Percentiles rank a stretch among this genome's conserved stretches.
Evolutionary conservation across 2,797 vertebrate species (phyloP).

Genomic region (Eurystomus glaucurus): DNA sequence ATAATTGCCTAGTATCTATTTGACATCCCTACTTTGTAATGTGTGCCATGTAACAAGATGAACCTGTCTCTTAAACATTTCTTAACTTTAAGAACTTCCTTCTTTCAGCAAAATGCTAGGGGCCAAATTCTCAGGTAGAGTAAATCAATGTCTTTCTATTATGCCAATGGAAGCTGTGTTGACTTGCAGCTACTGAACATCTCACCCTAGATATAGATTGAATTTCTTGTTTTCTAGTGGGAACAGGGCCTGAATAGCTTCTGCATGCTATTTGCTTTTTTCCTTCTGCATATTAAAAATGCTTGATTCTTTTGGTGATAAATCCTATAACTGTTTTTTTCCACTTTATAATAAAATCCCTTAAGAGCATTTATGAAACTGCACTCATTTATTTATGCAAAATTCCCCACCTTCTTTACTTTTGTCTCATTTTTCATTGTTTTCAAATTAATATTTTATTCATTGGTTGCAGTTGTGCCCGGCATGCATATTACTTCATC

Average conservation of each 20-base stretch:
- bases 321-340: neutral
- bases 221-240: neutral
- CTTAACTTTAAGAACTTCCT: neutral
- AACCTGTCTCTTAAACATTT: neutral
- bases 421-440: constrained; percentile 43
- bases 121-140: neutral
- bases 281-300: neutral
- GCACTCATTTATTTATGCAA: constrained; percentile 45
- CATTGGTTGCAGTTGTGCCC: constrained; percentile 27
- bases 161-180: neutral
- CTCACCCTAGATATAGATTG: neutral
- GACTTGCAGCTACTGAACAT: constrained; percentile 1
- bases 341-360: neutral
- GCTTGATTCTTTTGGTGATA: neutral
- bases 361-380: neutral
- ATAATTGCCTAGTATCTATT: neutral
- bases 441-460: constrained; percentile 54
- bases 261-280: neutral
- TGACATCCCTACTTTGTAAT: neutral
- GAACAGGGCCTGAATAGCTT: neutral
- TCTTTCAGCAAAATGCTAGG: neutral
- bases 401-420: constrained; percentile 46
- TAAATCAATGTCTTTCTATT: neutral
- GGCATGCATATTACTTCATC: neutral
- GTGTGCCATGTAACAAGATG: neutral